Percentiles rank a stretch among this genome's conserved stretches.
Evolutionary conservation across 2,113 vertebrate genomes (phyloP).

Genomic region (Castor canadensis): DNA sequence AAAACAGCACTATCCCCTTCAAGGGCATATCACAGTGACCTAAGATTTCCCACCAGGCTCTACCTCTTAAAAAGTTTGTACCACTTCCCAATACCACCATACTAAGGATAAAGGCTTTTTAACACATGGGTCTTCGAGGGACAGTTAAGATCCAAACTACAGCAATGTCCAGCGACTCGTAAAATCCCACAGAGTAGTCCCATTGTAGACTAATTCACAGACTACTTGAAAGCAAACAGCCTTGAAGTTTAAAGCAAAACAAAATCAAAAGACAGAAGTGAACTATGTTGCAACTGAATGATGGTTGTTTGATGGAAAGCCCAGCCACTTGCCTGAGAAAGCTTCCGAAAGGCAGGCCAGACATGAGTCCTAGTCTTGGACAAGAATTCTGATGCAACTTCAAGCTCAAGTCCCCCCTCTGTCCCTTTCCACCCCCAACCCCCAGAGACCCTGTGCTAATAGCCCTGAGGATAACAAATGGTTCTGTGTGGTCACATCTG

Average conservation of each 20-base stretch:
- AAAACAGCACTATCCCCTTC: background rate
- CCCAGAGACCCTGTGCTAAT: constrained; percentile 25
- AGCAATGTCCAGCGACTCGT: background rate
- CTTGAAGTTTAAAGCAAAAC: background rate
- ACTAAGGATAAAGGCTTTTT: background rate
- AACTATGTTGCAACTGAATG: background rate
- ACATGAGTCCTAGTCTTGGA: background rate
- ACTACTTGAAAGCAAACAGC: background rate
- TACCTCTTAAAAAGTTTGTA: background rate
- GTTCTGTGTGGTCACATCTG: constrained; percentile 25
- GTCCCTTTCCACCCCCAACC: no score
- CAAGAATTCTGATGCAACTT: background rate
- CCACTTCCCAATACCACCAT: background rate
- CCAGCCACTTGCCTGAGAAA: background rate
- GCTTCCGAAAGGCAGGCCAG: background rate
- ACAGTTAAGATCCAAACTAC: background rate
- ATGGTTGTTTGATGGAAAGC: background rate
- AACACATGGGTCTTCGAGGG: background rate
- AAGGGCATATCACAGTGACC: background rate
- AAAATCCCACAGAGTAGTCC: background rate
- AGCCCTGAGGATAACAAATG: background rate
- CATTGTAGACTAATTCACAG: background rate
- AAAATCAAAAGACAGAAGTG: background rate
- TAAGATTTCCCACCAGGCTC: background rate
- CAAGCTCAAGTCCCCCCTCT: background rate